phyloP scores from a whole-genome alignment of 2,888 invertebrate species.

The Neelides folsomi region DNA sequence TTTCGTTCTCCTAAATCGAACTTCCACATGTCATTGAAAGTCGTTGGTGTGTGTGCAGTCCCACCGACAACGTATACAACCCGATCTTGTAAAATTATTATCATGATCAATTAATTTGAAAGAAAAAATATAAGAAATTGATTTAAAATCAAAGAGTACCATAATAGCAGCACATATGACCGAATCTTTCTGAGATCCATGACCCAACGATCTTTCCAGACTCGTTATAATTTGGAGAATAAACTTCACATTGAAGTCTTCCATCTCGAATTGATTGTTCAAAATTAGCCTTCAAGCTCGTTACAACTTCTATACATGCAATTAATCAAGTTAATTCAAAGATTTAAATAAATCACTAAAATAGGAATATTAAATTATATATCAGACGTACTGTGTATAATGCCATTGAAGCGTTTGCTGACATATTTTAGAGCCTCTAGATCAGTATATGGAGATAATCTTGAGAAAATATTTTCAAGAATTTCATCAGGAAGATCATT shows the following conservation, averaged over 20 bases:
- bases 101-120: constrained; percentile 6
- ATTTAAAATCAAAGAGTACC: constrained; percentile 34
- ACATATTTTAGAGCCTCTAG: constrained; percentile 73
- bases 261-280: constrained; percentile 63
- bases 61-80: constrained; percentile 94
- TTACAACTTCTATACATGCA: constrained; percentile 57
- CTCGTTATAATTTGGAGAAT: constrained; percentile 12
- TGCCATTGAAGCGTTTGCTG: constrained; percentile 70
- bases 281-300: constrained; percentile 58
- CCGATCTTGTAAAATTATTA: constrained; percentile 42
- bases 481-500: constrained; percentile 82
- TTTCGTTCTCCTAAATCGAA: constrained; percentile 71
- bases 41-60: constrained; percentile 82
- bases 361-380: too few relatives aligned
- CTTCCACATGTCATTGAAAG: constrained; percentile 92
- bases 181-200: constrained; percentile 79
- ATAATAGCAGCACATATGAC: constrained; percentile 74
- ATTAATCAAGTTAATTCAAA: too few relatives aligned
- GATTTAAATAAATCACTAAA: too few relatives aligned
- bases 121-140: constrained; percentile 9
- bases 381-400: constrained; percentile 59
- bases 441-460: constrained; percentile 81
- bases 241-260: constrained; percentile 59
- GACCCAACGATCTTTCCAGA: constrained; percentile 45
- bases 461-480: constrained; percentile 75